Conservation (phyloP, 2,113 vertebrate genomes). For the Taxidea taxus region DNA sequence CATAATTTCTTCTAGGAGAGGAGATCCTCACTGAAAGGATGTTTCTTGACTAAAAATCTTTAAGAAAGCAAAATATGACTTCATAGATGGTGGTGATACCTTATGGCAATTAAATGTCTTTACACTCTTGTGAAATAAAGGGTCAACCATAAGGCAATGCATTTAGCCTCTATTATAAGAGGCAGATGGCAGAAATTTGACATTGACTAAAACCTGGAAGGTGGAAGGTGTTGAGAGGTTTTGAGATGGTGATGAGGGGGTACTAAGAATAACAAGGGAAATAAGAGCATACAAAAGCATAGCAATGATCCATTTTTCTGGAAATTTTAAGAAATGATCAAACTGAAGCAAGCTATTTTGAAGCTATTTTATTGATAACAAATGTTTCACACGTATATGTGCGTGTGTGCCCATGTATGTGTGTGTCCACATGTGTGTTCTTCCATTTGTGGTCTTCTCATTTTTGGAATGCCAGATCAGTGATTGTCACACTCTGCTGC, state of each 20-base stretch:
- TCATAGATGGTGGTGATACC: conserved; percentile 26
- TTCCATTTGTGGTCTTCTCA: neutral
- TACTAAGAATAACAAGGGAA: neutral
- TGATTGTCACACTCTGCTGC: neutral
- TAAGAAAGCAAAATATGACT: conserved; percentile 63
- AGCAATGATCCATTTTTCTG: neutral
- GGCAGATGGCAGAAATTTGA: neutral
- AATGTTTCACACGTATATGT: neutral
- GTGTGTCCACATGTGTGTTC: too few species aligned
- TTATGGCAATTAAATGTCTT: neutral
- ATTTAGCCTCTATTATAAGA: neutral
- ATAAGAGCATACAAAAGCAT: neutral
- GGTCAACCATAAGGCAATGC: neutral
- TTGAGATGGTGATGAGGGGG: neutral
- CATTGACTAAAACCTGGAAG: neutral
- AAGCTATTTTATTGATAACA: neutral
- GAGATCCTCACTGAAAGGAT: conserved; percentile 60
- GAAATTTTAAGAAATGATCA: neutral
- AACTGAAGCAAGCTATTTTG: neutral
- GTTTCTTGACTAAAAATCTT: conserved; percentile 66
- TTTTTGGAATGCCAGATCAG: neutral
- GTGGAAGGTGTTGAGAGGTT: neutral
- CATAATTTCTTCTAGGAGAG: conserved; percentile 77
- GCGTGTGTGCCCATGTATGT: too few species aligned
- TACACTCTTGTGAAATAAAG: neutral